Base-by-base conservation (phyloP, 1,140 invertebrate species). In the Himalopsyche phryganea region DNA sequence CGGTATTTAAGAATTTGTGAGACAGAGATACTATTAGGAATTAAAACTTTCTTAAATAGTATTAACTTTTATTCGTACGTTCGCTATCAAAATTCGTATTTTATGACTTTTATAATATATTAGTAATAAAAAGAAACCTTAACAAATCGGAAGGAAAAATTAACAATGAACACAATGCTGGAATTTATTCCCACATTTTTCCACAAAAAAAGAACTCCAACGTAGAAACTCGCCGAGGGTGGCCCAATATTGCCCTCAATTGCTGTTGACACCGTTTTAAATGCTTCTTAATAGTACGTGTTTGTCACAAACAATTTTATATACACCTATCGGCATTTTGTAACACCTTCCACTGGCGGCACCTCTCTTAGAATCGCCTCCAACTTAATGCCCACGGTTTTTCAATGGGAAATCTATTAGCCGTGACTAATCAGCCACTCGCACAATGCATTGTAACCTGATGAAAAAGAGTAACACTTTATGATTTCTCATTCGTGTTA, bases 331-430 rank as follows among this genome's bases (percentile, higher is more conserved):
- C 48, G 54, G 48, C 40, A 50, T 38, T 23, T 49, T 56, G 7
- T 53, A 41, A 28, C 23, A 28, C 23, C 23, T 23, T 2, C 15
- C 19, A 36, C 17, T 10, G 17, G 38, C 51, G 28, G 47, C 44
- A 41, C 44, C 4, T 45, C 42, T 11, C 18, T 47, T 14, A 47
- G 44, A 45, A 10, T n/a, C 42, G 11, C 42, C 53, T 55, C 18
- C 17, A 10, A 19, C 9, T n/a, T 18, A 18, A 28, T 28, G 23
- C 23, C 23, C 23, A 28, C 23, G 23, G 23, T 28, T 28, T 14
- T 50, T 51, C 61, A 59, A 63, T 60, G 48, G 53, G 52, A 60
- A 63, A 59, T 63, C 56, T 60, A 63, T 63, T 63, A 55, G 61
- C 57, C 61, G 57, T 63, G 18, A 51, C 61, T 59, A 63, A 63